These are phyloP conservation scores for Zaprionus bogoriensis DNA, from an alignment of 2,888 invertebrate species.

Conservation along the genomic window DNA sequence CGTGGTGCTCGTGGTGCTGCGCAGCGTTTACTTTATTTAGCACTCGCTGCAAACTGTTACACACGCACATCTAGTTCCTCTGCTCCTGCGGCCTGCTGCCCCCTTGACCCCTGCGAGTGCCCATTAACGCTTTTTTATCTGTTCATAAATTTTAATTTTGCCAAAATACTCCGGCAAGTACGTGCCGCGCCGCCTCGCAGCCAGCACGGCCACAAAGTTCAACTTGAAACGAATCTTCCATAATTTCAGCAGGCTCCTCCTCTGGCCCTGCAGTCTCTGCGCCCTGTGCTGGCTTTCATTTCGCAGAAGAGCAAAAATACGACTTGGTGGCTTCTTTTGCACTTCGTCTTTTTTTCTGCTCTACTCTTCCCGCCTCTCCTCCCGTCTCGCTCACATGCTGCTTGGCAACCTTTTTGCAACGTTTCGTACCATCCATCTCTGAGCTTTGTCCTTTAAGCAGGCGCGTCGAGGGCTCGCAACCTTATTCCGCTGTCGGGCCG, in stretches of 20 bases:
- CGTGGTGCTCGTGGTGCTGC: conserved; percentile 17
- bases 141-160: conserved; percentile 77
- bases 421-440: conserved; percentile 36
- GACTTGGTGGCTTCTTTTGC: conserved; percentile 57
- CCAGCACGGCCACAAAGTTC: conserved; percentile 15
- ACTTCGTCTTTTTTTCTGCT: conserved; percentile 14
- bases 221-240: conserved; percentile 49
- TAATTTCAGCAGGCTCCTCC: conserved; percentile 39
- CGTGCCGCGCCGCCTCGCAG: conserved; percentile 45
- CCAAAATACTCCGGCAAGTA: conserved; percentile 74
- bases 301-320: conserved; percentile 54
- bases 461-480: conserved; percentile 53
- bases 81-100: conserved; percentile 1
- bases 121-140: conserved; percentile 78
- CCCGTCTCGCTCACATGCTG: not conserved
- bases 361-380: not conserved
- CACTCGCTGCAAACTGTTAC: conserved; percentile 37
- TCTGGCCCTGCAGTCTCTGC: not conserved
- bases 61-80: conserved; percentile 35
- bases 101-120: conserved; percentile 61
- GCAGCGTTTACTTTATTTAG: conserved; percentile 48
- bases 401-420: conserved; percentile 44
- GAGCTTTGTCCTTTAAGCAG: conserved; percentile 33
- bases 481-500: conserved; percentile 59
- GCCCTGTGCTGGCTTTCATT: conserved; percentile 39